These are phyloP conservation scores for Marmota flaviventris DNA, from an alignment of 2,113 vertebrate species.

Conservation along the genomic window DNA sequence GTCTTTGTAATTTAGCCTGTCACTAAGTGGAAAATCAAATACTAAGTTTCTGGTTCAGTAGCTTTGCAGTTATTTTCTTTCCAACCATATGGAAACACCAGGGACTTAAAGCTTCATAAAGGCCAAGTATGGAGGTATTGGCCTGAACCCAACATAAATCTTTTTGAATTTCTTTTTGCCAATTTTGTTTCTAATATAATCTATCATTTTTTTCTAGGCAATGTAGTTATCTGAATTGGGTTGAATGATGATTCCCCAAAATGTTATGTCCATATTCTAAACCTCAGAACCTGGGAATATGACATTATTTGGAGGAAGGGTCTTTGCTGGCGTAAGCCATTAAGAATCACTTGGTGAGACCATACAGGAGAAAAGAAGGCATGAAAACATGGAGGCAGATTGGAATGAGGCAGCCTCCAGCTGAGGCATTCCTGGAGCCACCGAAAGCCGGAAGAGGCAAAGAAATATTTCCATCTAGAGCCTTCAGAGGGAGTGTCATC, in stretches of 20 bases:
- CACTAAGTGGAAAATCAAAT: conserved; percentile 66
- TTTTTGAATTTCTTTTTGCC: conserved; percentile 51
- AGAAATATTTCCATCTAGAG: background rate
- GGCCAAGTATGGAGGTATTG: background rate
- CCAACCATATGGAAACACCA: conserved; percentile 56
- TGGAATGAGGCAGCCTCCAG: background rate
- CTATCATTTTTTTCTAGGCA: background rate
- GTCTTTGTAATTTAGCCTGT: conserved; percentile 66
- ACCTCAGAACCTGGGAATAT: background rate
- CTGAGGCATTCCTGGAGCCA: background rate
- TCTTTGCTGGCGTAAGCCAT: background rate
- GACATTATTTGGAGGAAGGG: background rate
- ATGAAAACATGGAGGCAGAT: background rate
- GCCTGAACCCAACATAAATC: conserved; percentile 48
- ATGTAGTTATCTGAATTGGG: background rate
- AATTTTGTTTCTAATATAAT: conserved; percentile 37
- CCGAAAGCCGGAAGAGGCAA: background rate
- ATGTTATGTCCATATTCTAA: background rate
- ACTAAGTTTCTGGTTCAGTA: conserved; percentile 55
- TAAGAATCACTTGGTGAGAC: background rate
- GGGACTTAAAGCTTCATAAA: conserved; percentile 58
- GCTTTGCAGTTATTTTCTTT: conserved; percentile 60
- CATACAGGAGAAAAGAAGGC: background rate
- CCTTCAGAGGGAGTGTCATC: background rate
- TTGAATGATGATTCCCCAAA: background rate